phyloP scores from a whole-genome alignment of 1,140 invertebrate genomes.

The Drosophila parvula region DNA sequence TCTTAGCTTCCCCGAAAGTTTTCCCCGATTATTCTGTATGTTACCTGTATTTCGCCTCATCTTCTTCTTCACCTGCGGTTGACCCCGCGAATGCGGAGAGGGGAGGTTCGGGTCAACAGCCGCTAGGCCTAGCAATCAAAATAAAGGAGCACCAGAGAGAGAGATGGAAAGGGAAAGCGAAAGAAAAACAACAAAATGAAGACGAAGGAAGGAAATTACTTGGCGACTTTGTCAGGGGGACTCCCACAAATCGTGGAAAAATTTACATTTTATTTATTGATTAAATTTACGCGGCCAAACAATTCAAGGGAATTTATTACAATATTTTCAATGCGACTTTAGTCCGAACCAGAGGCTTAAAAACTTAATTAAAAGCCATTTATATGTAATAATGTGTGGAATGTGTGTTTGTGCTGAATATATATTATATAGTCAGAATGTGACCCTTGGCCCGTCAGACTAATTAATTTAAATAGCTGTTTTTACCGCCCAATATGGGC shows the following conservation, averaged over 20 bases:
- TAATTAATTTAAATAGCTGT: slow-evolving; percentile 31
- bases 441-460: slow-evolving; percentile 2
- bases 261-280: slow-evolving; percentile 44
- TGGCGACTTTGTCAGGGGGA: slow-evolving; percentile 2
- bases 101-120: slow-evolving; percentile 38
- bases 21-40: slow-evolving; percentile 14
- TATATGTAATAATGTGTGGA: slow-evolving; percentile 1
- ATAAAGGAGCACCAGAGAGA: slow-evolving; percentile 1
- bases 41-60: slow-evolving; percentile 1
- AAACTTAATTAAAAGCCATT: slow-evolving; percentile 45
- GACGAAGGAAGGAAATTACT: slow-evolving; percentile 21
- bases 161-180: background rate
- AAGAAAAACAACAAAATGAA: background rate
- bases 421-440: slow-evolving; percentile 1
- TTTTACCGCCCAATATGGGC: no score
- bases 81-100: background rate
- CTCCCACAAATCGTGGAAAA: background rate
- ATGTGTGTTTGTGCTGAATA: background rate
- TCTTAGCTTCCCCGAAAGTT: slow-evolving; percentile 24
- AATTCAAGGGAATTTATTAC: slow-evolving; percentile 27
- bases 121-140: slow-evolving; percentile 36
- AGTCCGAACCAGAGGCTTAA: slow-evolving; percentile 11
- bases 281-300: slow-evolving; percentile 28
- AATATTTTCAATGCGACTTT: slow-evolving; percentile 17
- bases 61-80: slow-evolving; percentile 31